Conservation (phyloP, 2,113 vertebrate genomes). For the Amia ocellicauda region DNA sequence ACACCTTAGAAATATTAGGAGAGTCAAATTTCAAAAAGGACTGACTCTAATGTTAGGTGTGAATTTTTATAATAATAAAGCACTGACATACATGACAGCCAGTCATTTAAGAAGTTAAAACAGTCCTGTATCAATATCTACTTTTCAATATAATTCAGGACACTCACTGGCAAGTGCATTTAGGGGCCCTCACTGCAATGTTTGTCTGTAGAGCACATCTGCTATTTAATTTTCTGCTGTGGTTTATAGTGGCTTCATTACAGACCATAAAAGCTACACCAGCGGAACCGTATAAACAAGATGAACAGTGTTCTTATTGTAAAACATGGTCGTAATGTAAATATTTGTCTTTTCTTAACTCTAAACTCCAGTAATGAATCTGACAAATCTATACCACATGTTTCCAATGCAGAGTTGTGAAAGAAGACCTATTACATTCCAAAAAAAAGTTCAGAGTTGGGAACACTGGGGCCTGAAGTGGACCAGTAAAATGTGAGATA, state of each 20-base stretch:
- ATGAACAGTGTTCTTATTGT: conserved; percentile 76
- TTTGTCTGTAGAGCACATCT: conserved; percentile 62
- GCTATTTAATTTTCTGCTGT: conserved; percentile 69
- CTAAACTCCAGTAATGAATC: conserved; percentile 71
- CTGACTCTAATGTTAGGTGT: no score
- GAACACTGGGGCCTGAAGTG: not conserved
- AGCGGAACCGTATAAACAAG: conserved; percentile 86
- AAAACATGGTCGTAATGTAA: conserved; percentile 79
- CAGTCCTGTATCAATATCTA: not conserved
- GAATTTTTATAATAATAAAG: not conserved
- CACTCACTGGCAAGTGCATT: conserved; percentile 21
- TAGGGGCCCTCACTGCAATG: conserved; percentile 34
- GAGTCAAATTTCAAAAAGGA: no score
- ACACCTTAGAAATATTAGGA: no score
- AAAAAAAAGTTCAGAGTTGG: not conserved
- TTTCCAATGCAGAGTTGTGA: conserved; percentile 47
- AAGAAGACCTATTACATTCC: conserved; percentile 1
- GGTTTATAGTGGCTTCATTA: conserved; percentile 80
- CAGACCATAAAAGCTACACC: conserved; percentile 77
- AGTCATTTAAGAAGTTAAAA: not conserved
- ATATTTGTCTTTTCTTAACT: conserved; percentile 74
- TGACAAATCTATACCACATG: conserved; percentile 74
- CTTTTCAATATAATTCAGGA: conserved; percentile 20
- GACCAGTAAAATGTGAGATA: not conserved
- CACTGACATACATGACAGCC: not conserved